Percentiles rank a stretch among this genome's conserved stretches.
Conservation (phyloP, 2,797 vertebrate species). For the Gambelia wislizenii region DNA sequence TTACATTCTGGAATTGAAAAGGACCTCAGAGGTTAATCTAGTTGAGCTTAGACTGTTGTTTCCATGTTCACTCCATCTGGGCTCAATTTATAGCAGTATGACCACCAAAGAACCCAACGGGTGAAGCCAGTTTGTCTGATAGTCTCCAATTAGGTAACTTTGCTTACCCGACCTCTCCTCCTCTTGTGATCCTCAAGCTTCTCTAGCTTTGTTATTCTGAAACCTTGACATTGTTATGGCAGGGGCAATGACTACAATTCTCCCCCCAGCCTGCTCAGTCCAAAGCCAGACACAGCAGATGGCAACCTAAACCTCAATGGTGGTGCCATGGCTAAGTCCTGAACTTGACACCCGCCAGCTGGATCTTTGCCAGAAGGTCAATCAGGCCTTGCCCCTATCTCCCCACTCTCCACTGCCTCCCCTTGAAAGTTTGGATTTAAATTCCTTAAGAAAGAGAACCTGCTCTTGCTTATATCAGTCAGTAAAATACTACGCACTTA, state of each 20-base stretch:
- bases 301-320: no score
- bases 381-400: background rate
- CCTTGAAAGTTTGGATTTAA: background rate
- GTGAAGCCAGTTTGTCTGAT: no score
- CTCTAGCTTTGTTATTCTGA: no score
- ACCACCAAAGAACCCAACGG: no score
- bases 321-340: background rate
- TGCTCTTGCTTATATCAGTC: background rate
- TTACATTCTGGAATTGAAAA: background rate
- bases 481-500: background rate
- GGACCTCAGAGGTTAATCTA: background rate
- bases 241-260: no score
- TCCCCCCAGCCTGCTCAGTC: background rate
- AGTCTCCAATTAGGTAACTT: background rate
- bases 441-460: background rate
- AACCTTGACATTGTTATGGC: no score
- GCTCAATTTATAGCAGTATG: no score
- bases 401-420: background rate
- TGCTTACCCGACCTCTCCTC: background rate
- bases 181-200: no score
- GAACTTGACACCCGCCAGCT: no score
- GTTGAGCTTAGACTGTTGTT: no score
- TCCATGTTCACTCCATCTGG: no score
- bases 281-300: no score
- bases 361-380: background rate